phyloP scores from a whole-genome alignment of 1,140 invertebrate genomes.

The Drosophila baimaii region DNA sequence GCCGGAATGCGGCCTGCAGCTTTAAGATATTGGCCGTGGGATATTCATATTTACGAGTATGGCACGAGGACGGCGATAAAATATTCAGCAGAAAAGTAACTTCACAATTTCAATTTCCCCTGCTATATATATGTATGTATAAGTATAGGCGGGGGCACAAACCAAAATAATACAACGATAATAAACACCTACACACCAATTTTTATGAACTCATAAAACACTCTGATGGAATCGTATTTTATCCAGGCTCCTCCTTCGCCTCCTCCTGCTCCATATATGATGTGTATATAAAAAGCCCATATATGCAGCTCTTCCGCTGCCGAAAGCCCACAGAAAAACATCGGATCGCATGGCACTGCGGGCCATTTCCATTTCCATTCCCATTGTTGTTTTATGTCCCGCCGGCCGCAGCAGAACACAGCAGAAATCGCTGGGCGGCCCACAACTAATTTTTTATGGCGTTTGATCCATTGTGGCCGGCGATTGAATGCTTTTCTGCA shows the following conservation, averaged over 20 bases:
- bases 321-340: constrained; percentile 26
- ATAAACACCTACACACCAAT: constrained; percentile 74
- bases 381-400: constrained; percentile 53
- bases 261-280: not conserved
- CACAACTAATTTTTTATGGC: constrained; percentile 52
- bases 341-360: constrained; percentile 19
- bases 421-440: constrained; percentile 26
- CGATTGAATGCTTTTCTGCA: constrained; percentile 32
- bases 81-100: constrained; percentile 72
- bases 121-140: constrained; percentile 30
- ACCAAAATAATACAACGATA: constrained; percentile 57
- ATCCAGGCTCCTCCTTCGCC: not conserved
- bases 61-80: constrained; percentile 56
- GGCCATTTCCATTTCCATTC: constrained; percentile 20
- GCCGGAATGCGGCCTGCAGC: constrained; percentile 50
- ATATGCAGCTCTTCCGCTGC: constrained; percentile 43
- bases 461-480: constrained; percentile 14
- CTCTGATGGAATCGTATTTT: constrained; percentile 70
- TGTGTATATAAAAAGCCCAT: constrained; percentile 46
- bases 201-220: constrained; percentile 83
- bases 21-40: constrained; percentile 64
- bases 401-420: constrained; percentile 22
- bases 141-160: constrained; percentile 6
- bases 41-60: constrained; percentile 75
- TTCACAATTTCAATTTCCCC: constrained; percentile 80